These are phyloP conservation scores for Hipparchia semele DNA, from an alignment of 2,888 invertebrate species.

Conservation along the genomic window DNA sequence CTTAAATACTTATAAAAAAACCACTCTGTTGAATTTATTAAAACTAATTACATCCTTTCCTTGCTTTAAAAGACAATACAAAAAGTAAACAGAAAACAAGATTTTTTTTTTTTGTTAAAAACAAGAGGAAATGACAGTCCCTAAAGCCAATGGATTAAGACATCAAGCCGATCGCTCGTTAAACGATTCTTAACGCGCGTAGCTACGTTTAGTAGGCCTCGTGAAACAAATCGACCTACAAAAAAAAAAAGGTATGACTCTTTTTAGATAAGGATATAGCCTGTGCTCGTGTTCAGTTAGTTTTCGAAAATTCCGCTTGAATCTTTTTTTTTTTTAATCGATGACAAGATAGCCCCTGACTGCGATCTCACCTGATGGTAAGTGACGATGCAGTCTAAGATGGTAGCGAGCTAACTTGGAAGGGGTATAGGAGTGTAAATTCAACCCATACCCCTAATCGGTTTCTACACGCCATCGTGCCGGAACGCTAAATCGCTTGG, in stretches of 20 bases:
- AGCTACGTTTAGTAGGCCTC: constrained; percentile 29
- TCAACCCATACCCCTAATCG: too few relatives aligned
- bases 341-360: too few relatives aligned
- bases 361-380: too few relatives aligned
- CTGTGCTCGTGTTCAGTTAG: neutral
- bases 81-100: constrained; percentile 13
- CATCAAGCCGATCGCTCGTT: constrained; percentile 43
- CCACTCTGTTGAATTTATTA: neutral
- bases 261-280: neutral
- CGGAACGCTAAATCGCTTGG: too few relatives aligned
- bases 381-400: too few relatives aligned
- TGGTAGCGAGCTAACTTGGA: too few relatives aligned
- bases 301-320: too few relatives aligned
- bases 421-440: too few relatives aligned
- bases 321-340: too few relatives aligned
- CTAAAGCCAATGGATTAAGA: constrained; percentile 12
- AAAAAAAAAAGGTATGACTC: constrained; percentile 12
- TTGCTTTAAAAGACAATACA: neutral
- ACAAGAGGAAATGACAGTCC: constrained; percentile 16
- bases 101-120: neutral
- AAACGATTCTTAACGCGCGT: constrained; percentile 46
- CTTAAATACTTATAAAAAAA: too few relatives aligned
- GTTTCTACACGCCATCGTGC: too few relatives aligned
- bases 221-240: constrained; percentile 13
- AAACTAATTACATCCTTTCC: neutral